phyloP scores from a whole-genome alignment of 2,888 invertebrate species.

The Melinaea menophilus region DNA sequence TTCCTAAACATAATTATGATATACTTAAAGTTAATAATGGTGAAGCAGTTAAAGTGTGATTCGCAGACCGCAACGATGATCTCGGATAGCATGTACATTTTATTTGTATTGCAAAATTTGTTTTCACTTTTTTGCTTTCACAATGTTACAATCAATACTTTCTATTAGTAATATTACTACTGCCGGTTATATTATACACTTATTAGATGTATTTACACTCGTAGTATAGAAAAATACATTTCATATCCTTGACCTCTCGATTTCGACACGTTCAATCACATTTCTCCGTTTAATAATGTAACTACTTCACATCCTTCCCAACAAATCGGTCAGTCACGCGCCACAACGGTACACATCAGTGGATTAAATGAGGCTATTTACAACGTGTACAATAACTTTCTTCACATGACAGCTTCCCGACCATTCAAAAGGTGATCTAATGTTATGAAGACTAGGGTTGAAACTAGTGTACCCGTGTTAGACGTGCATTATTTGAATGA shows the following conservation, averaged over 20 bases:
- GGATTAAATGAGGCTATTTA: conserved; percentile 52
- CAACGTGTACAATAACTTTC: conserved; percentile 56
- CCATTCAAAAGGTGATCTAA: conserved; percentile 37
- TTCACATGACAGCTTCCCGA: conserved; percentile 55
- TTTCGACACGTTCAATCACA: conserved; percentile 13
- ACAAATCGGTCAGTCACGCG: conserved; percentile 51
- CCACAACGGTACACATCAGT: conserved; percentile 49
- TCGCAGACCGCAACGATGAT: too few relatives aligned
- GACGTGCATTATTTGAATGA: conserved; percentile 53
- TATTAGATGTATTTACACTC: background rate
- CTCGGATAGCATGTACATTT: too few relatives aligned
- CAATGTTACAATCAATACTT: conserved; percentile 1
- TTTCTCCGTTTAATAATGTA: conserved; percentile 20
- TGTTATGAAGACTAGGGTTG: conserved; percentile 32
- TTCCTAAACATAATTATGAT: too few relatives aligned
- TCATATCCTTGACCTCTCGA: background rate
- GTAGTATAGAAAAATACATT: background rate
- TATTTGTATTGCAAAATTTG: background rate
- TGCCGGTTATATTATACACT: background rate
- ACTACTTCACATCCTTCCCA: conserved; percentile 33
- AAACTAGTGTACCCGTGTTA: conserved; percentile 32
- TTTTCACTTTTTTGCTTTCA: conserved; percentile 1
- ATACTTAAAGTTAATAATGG: too few relatives aligned
- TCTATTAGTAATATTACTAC: background rate
- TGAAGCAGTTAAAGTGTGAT: too few relatives aligned